Base-by-base conservation (phyloP, 2,888 invertebrate genomes). In the Drosophila paramelanica region DNA sequence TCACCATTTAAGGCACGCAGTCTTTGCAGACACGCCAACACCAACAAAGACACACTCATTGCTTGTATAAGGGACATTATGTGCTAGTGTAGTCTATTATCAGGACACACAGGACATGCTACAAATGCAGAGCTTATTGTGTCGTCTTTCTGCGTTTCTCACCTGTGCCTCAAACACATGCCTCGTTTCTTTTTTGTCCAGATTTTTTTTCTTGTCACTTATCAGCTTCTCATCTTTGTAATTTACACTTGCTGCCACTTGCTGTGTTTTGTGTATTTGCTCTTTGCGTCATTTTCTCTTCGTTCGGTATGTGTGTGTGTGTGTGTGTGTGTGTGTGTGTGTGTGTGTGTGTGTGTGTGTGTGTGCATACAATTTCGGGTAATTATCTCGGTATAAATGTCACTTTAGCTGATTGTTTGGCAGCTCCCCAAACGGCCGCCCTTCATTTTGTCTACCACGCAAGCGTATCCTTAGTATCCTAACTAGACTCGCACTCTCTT, bases 301-400 rank as follows among this genome's bases (percentile, higher is more conserved):
- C 42, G 39, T 23, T 10, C 10, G 14, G 31, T 56, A 17, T 36
- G 14, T 62, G 38, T 47, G 14, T 50, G 13, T 47, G 11, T 69
- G 39, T 52, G 11, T 47, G 39, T 60, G 38, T 59, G 58, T 60
- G 51, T 65, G 61, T 47, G 11, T 69, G 39, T 52, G n/a, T n/a
- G n/a, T 31, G 42, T 27, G 11, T 47, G 39, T 41, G 17, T 47
- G 11, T 69, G 39, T 52, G 11, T 47, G 39, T 60, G 38, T 59
- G 58, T 60, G 51, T 65, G 61, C 53, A 75, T 80, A 73, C 64
- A 73, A 79, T 70, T 81, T 76, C 51, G 53, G 72, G 60, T 85
- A 82, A 82, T 85, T 88, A 82, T 81, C 74, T 66, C 46, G 46
- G 78, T 59, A 71, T 79, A 74, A 84, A 79, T 79, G 79, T 81